These are phyloP conservation scores for Epsilonema sp. DNA, from an alignment of 2,888 invertebrate genomes.

Conservation along the genomic window DNA sequence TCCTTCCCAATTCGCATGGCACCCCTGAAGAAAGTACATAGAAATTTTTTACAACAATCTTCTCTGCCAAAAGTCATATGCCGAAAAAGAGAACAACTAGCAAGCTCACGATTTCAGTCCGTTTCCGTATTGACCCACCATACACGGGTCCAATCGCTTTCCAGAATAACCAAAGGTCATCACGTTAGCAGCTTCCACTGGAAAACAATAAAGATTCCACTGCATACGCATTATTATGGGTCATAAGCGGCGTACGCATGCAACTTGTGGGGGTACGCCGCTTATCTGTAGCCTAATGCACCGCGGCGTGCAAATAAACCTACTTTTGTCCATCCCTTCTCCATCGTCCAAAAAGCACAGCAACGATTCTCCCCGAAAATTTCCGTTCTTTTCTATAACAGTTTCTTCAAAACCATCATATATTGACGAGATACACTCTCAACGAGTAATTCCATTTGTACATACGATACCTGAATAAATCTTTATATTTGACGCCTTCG, in stretches of 20 bases:
- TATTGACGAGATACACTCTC: too few relatives aligned
- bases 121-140: constrained; percentile 37
- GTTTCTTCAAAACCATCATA: too few relatives aligned
- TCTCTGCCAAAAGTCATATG: neutral
- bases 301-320: too few relatives aligned
- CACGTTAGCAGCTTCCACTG: constrained; percentile 31
- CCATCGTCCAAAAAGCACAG: constrained; percentile 36
- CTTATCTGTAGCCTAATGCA: too few relatives aligned
- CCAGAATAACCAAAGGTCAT: constrained; percentile 27
- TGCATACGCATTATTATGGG: constrained; percentile 18
- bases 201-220: too few relatives aligned
- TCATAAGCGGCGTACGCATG: too few relatives aligned
- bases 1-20: constrained; percentile 36
- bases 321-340: constrained; percentile 35
- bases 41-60: neutral
- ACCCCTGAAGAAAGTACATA: constrained; percentile 33
- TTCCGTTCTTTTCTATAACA: constrained; percentile 14
- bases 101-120: constrained; percentile 36
- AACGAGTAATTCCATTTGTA: neutral
- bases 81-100: neutral
- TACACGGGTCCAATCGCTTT: constrained; percentile 23
- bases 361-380: constrained; percentile 28
- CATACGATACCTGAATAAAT: constrained; percentile 30
- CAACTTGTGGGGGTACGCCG: too few relatives aligned
- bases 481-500: constrained; percentile 31